A percentile compares a stretch with the other conserved stretches of the same genome.
Evolutionary conservation across 1,140 invertebrate genomes (phyloP).

Genomic region (Homarus americanus): DNA sequence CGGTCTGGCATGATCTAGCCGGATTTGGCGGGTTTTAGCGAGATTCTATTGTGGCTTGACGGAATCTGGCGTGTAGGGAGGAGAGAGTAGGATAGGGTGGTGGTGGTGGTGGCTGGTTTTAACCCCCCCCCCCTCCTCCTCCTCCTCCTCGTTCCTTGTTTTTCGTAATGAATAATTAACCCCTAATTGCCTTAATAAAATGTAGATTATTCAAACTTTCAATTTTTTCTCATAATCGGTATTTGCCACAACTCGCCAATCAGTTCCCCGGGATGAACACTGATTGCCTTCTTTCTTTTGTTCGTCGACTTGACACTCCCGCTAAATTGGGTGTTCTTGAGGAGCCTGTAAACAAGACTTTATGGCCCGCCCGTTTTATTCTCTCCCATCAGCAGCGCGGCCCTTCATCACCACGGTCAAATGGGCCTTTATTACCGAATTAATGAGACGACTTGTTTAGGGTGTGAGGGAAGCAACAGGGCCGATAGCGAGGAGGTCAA

Average conservation of each 20-base stretch:
- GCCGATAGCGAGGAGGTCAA: too few species aligned
- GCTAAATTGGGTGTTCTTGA: neutral
- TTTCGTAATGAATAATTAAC: constrained; percentile 21
- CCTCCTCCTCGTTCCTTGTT: neutral
- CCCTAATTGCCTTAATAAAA: constrained; percentile 19
- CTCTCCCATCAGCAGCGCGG: too few species aligned
- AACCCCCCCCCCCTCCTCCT: neutral
- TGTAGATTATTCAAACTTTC: constrained; percentile 12
- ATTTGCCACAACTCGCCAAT: neutral
- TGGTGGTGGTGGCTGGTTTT: too few species aligned
- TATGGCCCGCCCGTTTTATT: too few species aligned
- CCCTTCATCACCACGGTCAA: too few species aligned
- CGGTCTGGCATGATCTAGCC: neutral
- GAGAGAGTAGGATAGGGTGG: too few species aligned
- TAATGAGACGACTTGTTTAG: too few species aligned
- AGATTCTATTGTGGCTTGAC: neutral
- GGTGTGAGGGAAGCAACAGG: too few species aligned
- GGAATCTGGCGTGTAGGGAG: neutral
- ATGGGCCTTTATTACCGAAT: too few species aligned
- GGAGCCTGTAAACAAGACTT: neutral
- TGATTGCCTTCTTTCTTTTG: neutral
- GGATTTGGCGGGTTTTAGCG: neutral
- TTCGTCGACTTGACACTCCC: neutral
- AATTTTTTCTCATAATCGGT: neutral
- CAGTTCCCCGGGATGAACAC: neutral